Conservation (phyloP, 2,113 vertebrate species). For the Ictidomys tridecemlineatus region DNA sequence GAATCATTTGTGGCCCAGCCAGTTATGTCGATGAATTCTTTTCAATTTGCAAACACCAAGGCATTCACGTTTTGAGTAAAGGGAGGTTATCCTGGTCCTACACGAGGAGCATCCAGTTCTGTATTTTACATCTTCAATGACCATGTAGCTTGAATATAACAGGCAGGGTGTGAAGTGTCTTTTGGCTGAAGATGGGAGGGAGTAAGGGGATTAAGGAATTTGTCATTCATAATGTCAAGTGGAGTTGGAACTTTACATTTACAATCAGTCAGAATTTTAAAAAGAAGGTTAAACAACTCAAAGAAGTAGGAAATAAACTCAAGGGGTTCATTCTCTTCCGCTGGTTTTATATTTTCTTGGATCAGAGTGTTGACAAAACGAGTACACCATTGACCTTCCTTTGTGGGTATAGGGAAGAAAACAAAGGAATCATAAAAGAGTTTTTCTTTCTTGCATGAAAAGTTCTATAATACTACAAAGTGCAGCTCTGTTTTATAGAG, state of each 20-base stretch:
- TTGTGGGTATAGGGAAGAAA: conserved; percentile 45
- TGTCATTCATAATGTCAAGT: conserved; percentile 8
- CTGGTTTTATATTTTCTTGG: conserved; percentile 46
- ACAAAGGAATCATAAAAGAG: conserved; percentile 57
- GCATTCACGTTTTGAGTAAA: not conserved
- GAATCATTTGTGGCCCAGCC: not conserved
- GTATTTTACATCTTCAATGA: not conserved
- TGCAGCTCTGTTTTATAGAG: conserved; percentile 43
- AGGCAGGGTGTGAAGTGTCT: not conserved
- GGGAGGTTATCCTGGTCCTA: not conserved
- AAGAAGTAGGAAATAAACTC: conserved; percentile 1
- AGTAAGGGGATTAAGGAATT: not conserved
- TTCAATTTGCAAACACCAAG: not conserved
- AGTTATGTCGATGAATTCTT: not conserved
- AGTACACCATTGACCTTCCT: conserved; percentile 32
- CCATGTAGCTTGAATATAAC: not conserved
- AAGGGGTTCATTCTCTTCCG: not conserved
- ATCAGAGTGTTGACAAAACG: conserved; percentile 48
- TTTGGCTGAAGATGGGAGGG: conserved; percentile 18
- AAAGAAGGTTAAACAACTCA: not conserved
- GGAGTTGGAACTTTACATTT: conserved; percentile 26
- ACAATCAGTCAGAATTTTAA: not conserved
- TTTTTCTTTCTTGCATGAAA: conserved; percentile 43
- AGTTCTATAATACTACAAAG: conserved; percentile 42
- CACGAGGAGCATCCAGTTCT: not conserved